Percentiles rank a stretch among this genome's conserved stretches.
phyloP scores from a whole-genome alignment of 2,888 invertebrate genomes.

The Drosophila maculinotata region DNA sequence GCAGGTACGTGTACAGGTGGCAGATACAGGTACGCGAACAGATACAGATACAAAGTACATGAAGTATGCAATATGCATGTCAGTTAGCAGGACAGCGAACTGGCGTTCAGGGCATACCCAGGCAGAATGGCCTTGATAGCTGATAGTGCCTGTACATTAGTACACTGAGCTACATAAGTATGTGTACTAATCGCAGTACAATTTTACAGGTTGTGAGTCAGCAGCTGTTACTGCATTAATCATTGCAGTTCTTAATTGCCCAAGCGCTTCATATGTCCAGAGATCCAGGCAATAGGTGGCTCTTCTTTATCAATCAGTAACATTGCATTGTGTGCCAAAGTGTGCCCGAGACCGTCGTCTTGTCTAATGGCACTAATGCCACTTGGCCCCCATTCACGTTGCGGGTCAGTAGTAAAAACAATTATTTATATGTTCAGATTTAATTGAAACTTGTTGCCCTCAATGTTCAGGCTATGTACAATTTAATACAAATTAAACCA shows the following conservation, averaged over 20 bases:
- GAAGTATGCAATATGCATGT: conserved; percentile 6
- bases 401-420: conserved; percentile 29
- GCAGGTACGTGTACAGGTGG: conserved; percentile 24
- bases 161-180: neutral
- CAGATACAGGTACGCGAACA: conserved; percentile 1
- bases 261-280: neutral
- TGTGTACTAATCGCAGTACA: neutral
- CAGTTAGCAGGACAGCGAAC: conserved; percentile 16
- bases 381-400: conserved; percentile 44
- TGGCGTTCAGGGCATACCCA: neutral
- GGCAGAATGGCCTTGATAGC: conserved; percentile 5
- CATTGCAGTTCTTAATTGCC: neutral
- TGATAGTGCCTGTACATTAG: neutral
- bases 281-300: neutral
- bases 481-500: conserved; percentile 12
- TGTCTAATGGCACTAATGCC: conserved; percentile 20
- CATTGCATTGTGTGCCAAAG: no score
- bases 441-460: conserved; percentile 51
- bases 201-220: neutral
- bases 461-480: conserved; percentile 11
- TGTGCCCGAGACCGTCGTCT: neutral
- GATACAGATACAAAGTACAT: conserved; percentile 6
- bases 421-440: conserved; percentile 55
- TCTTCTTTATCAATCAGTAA: conserved; percentile 6
- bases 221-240: neutral